Evolutionary conservation across 2,888 invertebrate genomes (phyloP).

Genomic region (Candidula unifasciata): DNA sequence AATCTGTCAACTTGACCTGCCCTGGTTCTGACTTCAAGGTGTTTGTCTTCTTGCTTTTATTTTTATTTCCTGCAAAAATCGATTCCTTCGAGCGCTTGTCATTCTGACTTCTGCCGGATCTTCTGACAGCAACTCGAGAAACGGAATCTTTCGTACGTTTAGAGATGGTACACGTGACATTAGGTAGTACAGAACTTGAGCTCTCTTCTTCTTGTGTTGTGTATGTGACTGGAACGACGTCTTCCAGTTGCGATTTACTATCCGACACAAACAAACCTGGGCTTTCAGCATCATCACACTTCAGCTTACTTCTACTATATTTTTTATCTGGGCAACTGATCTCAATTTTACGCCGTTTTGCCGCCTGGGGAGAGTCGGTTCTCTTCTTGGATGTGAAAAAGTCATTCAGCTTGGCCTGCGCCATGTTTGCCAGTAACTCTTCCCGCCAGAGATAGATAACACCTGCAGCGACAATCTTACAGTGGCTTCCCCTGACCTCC

Average conservation of each 20-base stretch:
- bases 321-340: constrained; percentile 45
- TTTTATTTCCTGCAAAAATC: background rate
- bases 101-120: background rate
- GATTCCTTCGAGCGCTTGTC: background rate
- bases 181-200: background rate
- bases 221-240: background rate
- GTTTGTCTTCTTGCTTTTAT: background rate
- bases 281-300: constrained; percentile 16
- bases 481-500: constrained; percentile 6
- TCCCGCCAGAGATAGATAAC: constrained; percentile 35
- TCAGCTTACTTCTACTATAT: background rate
- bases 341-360: constrained; percentile 70
- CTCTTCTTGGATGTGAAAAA: constrained; percentile 70
- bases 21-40: background rate
- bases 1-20: constrained; percentile 14
- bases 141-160: background rate
- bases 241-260: background rate
- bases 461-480: background rate
- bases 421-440: constrained; percentile 65
- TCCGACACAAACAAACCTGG: background rate
- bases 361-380: constrained; percentile 61
- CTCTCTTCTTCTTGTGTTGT: background rate
- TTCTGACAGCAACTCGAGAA: background rate
- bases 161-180: background rate
- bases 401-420: constrained; percentile 69